Base-by-base conservation (phyloP, 1,140 invertebrate species). In the Heliconius hermathena region DNA sequence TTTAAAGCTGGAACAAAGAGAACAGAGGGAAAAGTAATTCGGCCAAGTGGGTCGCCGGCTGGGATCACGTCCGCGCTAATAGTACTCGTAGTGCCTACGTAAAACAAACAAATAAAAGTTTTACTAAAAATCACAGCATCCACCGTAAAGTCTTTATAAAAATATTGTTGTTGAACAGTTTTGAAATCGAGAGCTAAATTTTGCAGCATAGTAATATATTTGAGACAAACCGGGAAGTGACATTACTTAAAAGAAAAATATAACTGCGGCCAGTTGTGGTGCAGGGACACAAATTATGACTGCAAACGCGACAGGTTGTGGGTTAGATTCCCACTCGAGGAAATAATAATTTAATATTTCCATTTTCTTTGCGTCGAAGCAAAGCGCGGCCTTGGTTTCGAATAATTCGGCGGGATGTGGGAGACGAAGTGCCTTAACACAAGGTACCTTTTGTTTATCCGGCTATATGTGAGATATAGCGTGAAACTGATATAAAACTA, bases 1-100 rank as follows among this genome's bases (percentile, higher is more conserved):
- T 66, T 66, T 66, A 66, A 66, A 66, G 57, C 60, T 29, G 60
- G 11, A 66, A 26, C 26, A 29, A 26, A 29, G 22, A 66, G 60
- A 66, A 29, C 22, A 66, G 60, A 66, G 22, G 60, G 8, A 60
- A 60, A 60, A 60, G n/a, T 60, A 60, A 60, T 60, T 22, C 54
- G 54, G 54, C 54, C 54, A 60, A 60, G 54, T 60, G 54, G 54
- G 54, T 60, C 54, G n/a, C 54, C 54, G 54, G n/a, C n/a, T 60
- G 54, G 54, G 20, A 60, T 60, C 54, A 60, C 54, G 54, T 60
- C 26, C n/a, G 54, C 54, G 54, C 54, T 60, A 8, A n/a, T 60
- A 22, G 18, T n/a, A n/a, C n/a, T n/a, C n/a, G n/a, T 18, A 13
- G 54, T 60, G 22, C 33, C 33, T 36, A 36, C 9, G 54, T 60